Percentiles rank a stretch among this genome's conserved stretches.
These are phyloP conservation scores for Rhinogobio ventralis DNA, from an alignment of 2,797 vertebrate species.

Conservation along the genomic window DNA sequence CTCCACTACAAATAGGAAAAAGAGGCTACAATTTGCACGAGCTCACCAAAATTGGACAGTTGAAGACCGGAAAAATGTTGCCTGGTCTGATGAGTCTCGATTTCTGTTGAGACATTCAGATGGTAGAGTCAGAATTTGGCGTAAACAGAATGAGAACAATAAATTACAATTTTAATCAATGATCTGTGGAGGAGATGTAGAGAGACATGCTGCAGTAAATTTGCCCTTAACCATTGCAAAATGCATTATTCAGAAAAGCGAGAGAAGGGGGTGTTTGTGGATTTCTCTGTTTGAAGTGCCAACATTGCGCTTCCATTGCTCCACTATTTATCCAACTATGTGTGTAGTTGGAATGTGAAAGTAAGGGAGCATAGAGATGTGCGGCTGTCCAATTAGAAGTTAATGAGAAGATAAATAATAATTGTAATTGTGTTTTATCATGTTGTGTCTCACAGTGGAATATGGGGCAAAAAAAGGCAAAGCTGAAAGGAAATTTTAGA, in stretches of 20 bases:
- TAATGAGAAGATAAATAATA: constrained; percentile 29
- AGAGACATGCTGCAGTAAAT: constrained; percentile 50
- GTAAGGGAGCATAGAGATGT: not conserved
- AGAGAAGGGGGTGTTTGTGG: not conserved
- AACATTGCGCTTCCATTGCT: not conserved
- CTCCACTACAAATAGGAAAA: no score
- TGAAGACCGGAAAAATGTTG: no score
- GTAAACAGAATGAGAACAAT: no score
- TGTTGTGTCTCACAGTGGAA: constrained; percentile 20
- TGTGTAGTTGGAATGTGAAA: not conserved
- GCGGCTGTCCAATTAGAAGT: constrained; percentile 4
- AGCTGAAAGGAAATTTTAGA: constrained; percentile 20
- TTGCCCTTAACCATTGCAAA: constrained; percentile 21
- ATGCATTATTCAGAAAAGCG: constrained; percentile 38
- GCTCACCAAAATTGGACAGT: no score
- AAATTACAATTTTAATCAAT: constrained; percentile 74
- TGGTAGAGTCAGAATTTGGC: no score
- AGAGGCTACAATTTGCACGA: no score
- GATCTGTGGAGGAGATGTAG: constrained; percentile 61
- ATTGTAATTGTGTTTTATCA: constrained; percentile 9
- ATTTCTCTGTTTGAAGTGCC: constrained; percentile 24
- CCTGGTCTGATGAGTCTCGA: no score
- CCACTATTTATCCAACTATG: not conserved
- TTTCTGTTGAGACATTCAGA: no score
- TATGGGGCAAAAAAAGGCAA: constrained; percentile 1